Conservation (phyloP, 1,140 invertebrate genomes). For the Tetraneura akinire region DNA sequence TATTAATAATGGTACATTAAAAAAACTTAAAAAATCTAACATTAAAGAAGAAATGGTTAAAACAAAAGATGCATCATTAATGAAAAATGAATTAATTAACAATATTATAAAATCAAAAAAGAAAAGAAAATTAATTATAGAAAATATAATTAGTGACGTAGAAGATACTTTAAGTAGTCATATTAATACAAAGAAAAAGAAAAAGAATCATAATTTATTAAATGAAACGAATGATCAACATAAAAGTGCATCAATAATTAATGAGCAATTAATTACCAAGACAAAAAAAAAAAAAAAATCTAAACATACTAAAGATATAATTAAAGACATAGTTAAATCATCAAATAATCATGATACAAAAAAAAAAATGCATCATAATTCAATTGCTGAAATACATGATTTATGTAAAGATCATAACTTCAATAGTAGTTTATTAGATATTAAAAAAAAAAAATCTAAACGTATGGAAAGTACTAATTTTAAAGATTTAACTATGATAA, state of each 20-base stretch:
- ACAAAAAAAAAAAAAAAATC: no score
- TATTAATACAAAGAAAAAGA: neutral
- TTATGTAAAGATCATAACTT: neutral
- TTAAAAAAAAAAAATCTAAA: constrained; percentile 12
- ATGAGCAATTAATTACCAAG: no score
- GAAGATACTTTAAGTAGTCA: neutral
- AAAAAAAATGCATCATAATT: neutral
- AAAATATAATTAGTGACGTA: neutral
- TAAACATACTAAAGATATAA: no score
- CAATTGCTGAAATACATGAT: neutral
- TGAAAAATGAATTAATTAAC: neutral
- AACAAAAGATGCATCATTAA: neutral
- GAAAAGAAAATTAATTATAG: no score
- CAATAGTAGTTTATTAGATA: neutral
- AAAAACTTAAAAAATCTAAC: neutral
- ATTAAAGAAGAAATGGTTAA: neutral
- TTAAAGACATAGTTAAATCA: no score
- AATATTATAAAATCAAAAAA: neutral
- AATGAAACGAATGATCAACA: neutral
- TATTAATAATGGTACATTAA: neutral
- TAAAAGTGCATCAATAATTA: no score
- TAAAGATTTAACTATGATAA: neutral
- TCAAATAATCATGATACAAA: neutral
- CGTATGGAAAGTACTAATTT: neutral
- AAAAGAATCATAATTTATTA: neutral